Base-by-base conservation (phyloP, 2,797 vertebrate species). In the Emys orbicularis region DNA sequence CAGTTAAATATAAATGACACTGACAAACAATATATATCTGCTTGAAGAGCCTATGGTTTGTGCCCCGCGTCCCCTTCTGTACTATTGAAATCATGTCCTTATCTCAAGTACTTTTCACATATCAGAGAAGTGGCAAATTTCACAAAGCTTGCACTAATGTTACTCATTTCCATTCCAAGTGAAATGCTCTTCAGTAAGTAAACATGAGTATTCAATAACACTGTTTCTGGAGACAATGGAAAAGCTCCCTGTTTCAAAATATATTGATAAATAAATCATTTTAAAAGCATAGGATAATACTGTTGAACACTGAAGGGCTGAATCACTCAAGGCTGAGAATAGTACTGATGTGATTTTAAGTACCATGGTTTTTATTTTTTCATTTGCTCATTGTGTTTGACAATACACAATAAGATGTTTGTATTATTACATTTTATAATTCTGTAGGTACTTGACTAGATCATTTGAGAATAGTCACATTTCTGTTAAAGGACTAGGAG, bases 91-190 rank as follows among this genome's bases (percentile, higher is more conserved):
- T 84, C 93, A 98, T 98, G 97, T 98, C 96, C 98, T 99, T 98
- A 98, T 98, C 98, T 99, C 98, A 98, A 99, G 98, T 98, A 98
- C 98, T 97, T 98, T 98, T 98, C 98, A 98, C 97, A 96, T 97
- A 98, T 98, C 96, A 92, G 96, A 99, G 97, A 98, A 98, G 98
- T 97, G 98, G 97, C 95, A 98, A 97, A 98, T 98, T 98, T 98
- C 97, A 98, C 98, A 98, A 98, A 98, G 97, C 97, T 96, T 96
- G 96, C 96, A 97, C 97, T 98, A 98, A 97, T 98, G 98, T 98
- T 98, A 98, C 97, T 97, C 97, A 98, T 98, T 98, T 98, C 97
- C 95, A 97, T 98, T 99, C 98, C 97, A 97, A 98, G 98, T 97
- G 98, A 99, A 98, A 98, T 93, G 95, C 97, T 98, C 98, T 98